Base-by-base conservation (phyloP, 1,140 invertebrate species). In the Nasonia giraulti region DNA sequence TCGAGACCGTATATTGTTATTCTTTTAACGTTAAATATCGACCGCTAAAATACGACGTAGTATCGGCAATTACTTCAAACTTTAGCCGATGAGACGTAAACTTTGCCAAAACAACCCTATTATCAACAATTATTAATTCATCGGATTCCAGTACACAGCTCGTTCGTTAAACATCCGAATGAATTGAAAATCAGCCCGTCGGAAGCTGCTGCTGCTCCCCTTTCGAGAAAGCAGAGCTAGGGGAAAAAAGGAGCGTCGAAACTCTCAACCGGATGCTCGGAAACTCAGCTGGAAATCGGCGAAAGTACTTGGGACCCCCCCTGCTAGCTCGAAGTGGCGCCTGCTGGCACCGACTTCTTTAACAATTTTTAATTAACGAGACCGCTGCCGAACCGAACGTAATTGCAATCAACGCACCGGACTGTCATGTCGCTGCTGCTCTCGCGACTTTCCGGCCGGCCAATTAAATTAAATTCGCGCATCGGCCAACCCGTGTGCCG, bases 381-480 rank as follows among this genome's bases (percentile, higher is more conserved):
- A 78, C 62, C 80, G 14, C 74, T 47, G 74, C 55, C 55, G 17
- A 74, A 31, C 23, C 23, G 17, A 27, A 12, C 78, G 80, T 82
- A 81, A 82, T 85, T 85, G 80, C 85, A 86, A 83, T 86, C 85
- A 86, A 83, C 80, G 85, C 80, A 80, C 31, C 76, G 68, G 80
- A 83, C 66, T 82, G 85, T 78, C 85, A 82, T 73, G 75, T 80
- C 27, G 44, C 27, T 27, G 40, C 47, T 31, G 27, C 71, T 74
- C 23, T 81, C 55, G 55, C 82, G 77, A 87, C 87, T 88, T 87
- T 86, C 76, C 79, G 80, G 37, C 44, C 76, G 83, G 87, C 87
- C 87, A 89, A 89, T 89, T 88, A 88, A 88, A 90, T 90, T 89
- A 88, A 90, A 89, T 88, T 90, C 87, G 86, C 86, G 86, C 87